phyloP scores from a whole-genome alignment of 2,888 invertebrate species.

The Orthonevra nobilis region DNA sequence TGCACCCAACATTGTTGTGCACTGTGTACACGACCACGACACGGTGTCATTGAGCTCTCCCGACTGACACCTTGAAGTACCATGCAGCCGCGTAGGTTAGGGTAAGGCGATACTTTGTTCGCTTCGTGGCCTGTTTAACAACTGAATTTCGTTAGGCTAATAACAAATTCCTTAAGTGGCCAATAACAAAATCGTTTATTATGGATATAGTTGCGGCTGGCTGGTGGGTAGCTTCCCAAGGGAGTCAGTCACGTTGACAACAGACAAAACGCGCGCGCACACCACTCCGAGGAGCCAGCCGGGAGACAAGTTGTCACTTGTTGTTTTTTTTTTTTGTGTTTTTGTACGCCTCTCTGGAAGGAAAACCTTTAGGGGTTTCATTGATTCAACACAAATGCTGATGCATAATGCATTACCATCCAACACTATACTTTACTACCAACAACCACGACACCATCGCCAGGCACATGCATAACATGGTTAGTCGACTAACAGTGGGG shows the following conservation, averaged over 20 bases:
- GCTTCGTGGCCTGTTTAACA: constrained; percentile 68
- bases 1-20: constrained; percentile 45
- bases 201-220: constrained; percentile 55
- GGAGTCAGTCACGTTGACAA: constrained; percentile 46
- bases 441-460: constrained; percentile 21
- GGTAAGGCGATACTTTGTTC: constrained; percentile 36
- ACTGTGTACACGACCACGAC: constrained; percentile 11
- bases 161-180: constrained; percentile 70
- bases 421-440: constrained; percentile 34
- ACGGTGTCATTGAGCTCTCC: constrained; percentile 64
- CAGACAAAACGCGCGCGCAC: constrained; percentile 51
- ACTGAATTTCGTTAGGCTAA: constrained; percentile 66
- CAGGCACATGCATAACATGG: constrained; percentile 22
- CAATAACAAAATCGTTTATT: constrained; percentile 70
- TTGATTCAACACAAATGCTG: constrained; percentile 57
- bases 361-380: constrained; percentile 63
- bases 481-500: constrained; percentile 38
- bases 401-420: constrained; percentile 68
- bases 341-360: not conserved
- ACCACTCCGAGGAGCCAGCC: not conserved
- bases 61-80: constrained; percentile 64
- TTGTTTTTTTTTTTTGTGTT: constrained; percentile 12
- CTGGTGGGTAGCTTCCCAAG: constrained; percentile 57
- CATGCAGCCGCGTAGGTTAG: constrained; percentile 1
- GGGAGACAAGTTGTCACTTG: constrained; percentile 65